Percentiles rank a stretch among this genome's conserved stretches.
Evolutionary conservation across 1,140 invertebrate genomes (phyloP).

Genomic region (Anthonomus grandis): DNA sequence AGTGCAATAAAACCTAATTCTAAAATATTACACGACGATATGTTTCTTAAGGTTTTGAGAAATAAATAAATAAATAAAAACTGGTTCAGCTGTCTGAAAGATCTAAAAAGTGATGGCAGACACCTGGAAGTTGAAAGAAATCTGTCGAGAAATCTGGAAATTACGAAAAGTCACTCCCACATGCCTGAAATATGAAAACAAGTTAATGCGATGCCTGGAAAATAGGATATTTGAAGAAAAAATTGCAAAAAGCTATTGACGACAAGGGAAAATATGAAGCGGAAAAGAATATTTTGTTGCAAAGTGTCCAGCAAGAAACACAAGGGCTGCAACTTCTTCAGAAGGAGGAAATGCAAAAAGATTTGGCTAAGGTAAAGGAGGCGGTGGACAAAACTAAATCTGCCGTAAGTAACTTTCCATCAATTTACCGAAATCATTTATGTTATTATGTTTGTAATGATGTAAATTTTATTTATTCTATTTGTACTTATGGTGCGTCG

Average conservation of each 20-base stretch:
- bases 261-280: constrained; percentile 58
- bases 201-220: too few relatives aligned
- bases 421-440: not conserved
- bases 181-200: too few relatives aligned
- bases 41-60: too few relatives aligned
- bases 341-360: constrained; percentile 62
- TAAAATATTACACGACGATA: too few relatives aligned
- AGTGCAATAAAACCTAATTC: too few relatives aligned
- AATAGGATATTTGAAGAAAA: constrained; percentile 66
- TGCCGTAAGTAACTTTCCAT: constrained; percentile 48
- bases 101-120: too few relatives aligned
- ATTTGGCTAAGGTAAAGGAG: constrained; percentile 67
- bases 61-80: too few relatives aligned
- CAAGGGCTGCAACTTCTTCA: constrained; percentile 62
- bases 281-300: constrained; percentile 57
- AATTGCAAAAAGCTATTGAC: constrained; percentile 54
- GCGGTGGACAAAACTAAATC: constrained; percentile 72
- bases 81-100: too few relatives aligned
- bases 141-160: too few relatives aligned
- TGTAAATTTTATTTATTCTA: not conserved
- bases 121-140: too few relatives aligned
- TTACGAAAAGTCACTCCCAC: too few relatives aligned
- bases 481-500: not conserved
- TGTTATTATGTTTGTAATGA: too few relatives aligned
- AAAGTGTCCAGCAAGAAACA: constrained; percentile 56